Conservation (phyloP, 1,140 invertebrate genomes). For the Ctenoplectra terminalis region DNA sequence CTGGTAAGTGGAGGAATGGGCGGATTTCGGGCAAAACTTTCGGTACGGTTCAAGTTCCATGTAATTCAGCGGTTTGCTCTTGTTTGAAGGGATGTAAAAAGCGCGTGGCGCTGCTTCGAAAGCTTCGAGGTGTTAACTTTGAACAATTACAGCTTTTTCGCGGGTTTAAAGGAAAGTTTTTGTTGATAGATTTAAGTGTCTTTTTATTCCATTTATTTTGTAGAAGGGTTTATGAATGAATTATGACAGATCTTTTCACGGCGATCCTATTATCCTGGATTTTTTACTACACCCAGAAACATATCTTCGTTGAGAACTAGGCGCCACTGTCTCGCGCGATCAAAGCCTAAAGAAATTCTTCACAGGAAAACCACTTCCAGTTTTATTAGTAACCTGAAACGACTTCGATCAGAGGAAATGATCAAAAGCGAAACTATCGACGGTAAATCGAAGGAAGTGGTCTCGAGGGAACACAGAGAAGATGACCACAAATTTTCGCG, state of each 20-base stretch:
- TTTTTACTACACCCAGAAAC: not conserved
- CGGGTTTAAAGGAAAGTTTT: not conserved
- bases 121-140: not conserved
- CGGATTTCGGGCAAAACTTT: not conserved
- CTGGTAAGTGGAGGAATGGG: not conserved
- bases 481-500: not conserved
- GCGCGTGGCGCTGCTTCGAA: not conserved
- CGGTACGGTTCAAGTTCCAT: slow-evolving; percentile 8
- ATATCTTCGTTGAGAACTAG: not conserved
- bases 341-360: not conserved
- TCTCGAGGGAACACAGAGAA: not conserved
- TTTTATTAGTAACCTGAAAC: too few relatives aligned
- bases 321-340: not conserved
- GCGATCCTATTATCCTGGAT: not conserved
- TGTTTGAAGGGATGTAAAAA: not conserved
- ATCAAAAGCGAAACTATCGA: not conserved
- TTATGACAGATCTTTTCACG: not conserved
- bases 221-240: too few relatives aligned
- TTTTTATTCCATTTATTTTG: too few relatives aligned
- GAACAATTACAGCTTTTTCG: not conserved
- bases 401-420: not conserved
- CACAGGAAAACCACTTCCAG: not conserved
- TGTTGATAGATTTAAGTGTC: too few relatives aligned
- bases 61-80: slow-evolving; percentile 13
- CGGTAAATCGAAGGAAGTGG: not conserved